Evolutionary conservation across 2,113 vertebrate species (phyloP).

Genomic region (Microtus pennsylvanicus): DNA sequence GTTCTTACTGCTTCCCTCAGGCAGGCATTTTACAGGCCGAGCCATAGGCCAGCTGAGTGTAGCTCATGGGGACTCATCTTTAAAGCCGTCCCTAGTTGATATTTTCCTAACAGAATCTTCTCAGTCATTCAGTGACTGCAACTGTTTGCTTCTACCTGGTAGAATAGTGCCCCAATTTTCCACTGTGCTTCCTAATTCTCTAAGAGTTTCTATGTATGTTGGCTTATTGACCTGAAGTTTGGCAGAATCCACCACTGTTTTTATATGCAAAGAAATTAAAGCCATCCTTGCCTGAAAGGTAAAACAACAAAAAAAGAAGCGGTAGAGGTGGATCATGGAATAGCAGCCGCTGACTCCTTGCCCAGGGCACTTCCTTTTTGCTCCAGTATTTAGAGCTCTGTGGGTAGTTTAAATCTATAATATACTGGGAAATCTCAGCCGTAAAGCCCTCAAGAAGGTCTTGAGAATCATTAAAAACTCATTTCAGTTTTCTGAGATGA

Average conservation of each 20-base stretch:
- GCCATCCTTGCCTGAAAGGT: not conserved
- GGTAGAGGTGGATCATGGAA: not conserved
- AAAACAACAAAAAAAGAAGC: not conserved
- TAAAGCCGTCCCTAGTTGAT: not conserved
- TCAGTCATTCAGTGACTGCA: not conserved
- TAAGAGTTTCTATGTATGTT: not conserved
- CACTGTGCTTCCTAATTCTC: not conserved
- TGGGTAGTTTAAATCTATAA: constrained; percentile 63
- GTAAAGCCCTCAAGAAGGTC: constrained; percentile 60
- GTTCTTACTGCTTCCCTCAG: not conserved
- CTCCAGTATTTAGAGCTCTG: constrained; percentile 41
- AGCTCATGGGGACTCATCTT: not conserved
- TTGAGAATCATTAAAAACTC: constrained; percentile 71
- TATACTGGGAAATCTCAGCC: constrained; percentile 45
- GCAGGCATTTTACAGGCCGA: not conserved
- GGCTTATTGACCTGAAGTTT: not conserved
- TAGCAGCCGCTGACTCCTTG: constrained; percentile 4
- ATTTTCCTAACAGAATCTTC: not conserved
- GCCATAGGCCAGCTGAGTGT: not conserved
- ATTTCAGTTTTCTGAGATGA: constrained; percentile 57
- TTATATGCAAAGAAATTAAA: constrained; percentile 31
- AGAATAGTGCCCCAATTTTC: not conserved
- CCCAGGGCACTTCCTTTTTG: constrained; percentile 11
- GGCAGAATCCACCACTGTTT: not conserved
- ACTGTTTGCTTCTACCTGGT: not conserved